phyloP scores from a whole-genome alignment of 2,113 vertebrate genomes.

The Psephotus haematonotus region DNA sequence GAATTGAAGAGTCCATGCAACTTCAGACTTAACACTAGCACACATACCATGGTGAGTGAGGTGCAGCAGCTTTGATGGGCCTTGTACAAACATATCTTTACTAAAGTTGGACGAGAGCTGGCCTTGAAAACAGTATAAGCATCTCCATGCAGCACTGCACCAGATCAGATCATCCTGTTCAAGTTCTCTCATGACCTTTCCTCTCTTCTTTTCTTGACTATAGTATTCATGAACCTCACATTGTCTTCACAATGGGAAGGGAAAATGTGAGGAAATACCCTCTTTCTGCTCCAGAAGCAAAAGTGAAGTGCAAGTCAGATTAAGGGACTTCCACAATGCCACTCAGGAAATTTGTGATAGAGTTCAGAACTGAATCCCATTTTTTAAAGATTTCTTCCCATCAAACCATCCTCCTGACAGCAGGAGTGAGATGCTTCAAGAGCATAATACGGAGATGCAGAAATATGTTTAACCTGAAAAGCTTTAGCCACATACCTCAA shows the following conservation, averaged over 20 bases:
- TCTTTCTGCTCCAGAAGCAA: not conserved
- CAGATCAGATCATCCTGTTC: not conserved
- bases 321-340: not conserved
- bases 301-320: not conserved
- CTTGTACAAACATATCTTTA: not conserved
- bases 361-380: not conserved
- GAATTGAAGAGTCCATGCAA: not conserved
- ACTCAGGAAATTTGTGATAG: not conserved
- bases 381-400: not conserved
- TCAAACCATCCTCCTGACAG: not conserved
- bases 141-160: not conserved
- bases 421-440: not conserved
- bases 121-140: not conserved
- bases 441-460: not conserved
- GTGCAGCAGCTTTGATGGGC: not conserved
- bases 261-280: not conserved
- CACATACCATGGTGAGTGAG: accelerated
- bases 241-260: not conserved
- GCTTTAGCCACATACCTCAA: not conserved
- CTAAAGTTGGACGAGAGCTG: not conserved
- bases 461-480: not conserved
- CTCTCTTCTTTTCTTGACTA: not conserved
- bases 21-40: not conserved
- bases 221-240: not conserved
- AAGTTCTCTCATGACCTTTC: not conserved